Evolutionary conservation across 2,113 vertebrate genomes (phyloP).

Genomic region (Hystrix cristata): DNA sequence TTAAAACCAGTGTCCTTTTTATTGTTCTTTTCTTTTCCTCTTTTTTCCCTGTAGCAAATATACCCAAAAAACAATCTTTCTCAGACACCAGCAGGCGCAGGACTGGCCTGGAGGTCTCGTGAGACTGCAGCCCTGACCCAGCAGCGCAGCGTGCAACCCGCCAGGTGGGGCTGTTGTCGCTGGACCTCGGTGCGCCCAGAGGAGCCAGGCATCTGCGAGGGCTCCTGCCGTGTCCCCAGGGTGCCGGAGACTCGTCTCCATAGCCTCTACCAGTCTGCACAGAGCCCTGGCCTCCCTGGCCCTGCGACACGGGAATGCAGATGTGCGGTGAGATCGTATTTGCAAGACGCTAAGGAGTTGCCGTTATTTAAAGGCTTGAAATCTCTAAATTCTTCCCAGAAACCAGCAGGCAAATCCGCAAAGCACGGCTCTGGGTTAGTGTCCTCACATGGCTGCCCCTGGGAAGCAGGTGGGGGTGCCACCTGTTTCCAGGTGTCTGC

Average conservation of each 20-base stretch:
- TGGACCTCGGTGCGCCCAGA: fast-evolving
- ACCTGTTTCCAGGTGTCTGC: not conserved
- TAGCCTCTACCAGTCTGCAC: fast-evolving
- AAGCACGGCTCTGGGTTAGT: fast-evolving
- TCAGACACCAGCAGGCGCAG: fast-evolving
- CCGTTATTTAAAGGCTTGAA: not conserved
- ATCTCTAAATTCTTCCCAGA: not conserved
- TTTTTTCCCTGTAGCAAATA: not conserved
- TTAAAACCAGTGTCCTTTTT: too few species aligned
- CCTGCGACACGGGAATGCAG: not conserved
- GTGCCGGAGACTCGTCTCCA: not conserved
- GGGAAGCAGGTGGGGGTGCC: fast-evolving
- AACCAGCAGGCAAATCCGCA: not conserved
- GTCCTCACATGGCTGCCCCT: fast-evolving
- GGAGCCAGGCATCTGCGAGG: not conserved
- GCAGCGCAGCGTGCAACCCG: fast-evolving
- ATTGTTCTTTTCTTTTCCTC: not conserved
- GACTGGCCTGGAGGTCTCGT: not conserved
- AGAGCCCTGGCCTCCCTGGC: fast-evolving
- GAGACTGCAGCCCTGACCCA: not conserved
- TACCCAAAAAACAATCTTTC: not conserved
- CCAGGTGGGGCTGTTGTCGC: fast-evolving
- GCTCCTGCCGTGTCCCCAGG: fast-evolving
- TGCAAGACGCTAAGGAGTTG: not conserved
- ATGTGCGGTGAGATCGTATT: not conserved